Base-by-base conservation (phyloP, 2,888 invertebrate species). In the Sphinx pinastri region DNA sequence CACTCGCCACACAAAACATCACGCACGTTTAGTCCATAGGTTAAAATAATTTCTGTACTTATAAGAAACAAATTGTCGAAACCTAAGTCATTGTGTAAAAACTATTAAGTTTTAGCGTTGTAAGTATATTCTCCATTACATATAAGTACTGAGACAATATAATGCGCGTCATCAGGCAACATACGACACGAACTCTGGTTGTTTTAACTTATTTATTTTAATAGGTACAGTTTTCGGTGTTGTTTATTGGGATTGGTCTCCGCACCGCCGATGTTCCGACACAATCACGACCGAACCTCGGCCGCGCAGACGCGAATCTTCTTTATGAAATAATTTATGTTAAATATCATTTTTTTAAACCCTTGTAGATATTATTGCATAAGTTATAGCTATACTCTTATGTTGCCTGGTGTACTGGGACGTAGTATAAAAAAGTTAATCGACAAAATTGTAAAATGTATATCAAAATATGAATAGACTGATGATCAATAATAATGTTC, bases 51-150 rank as follows among this genome's bases (percentile, higher is more conserved):
- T 88, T 88, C 90, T 88, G 93, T 93, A 93, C 92, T 92, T 93
- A 92, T 94, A 93, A 90, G 93, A 89, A 92, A 92, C 91, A 91
- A 92, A 92, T 89, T 91, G 93, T 94, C 93, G 93, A 93, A 94
- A 90, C 92, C 94, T 94, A 94, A 94, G 94, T 94, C 94, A 94
- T 94, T 93, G 92, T 94, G 93, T 94, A 93, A 92, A 90, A 87
- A 87, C 82, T 88, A 88, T 86, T 93, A 92, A 92, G 93, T 92
- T 91, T 86, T 92, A 92, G 91, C 82, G 75, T 83, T 86, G 77
- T 93, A 92, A 92, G 92, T 85, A 90, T 92, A 90, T 92, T 90
- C 93, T 92, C 93, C 93, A 91, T 92, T 92, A 90, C 88, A 90
- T 85, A 84, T 92, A 91, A 91, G 89, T 91, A 89, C 87, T 88